A percentile compares a stretch with the other conserved stretches of the same genome.
Evolutionary conservation across 2,888 invertebrate genomes (phyloP).

Genomic region (Teinopalpus imperialis): DNA sequence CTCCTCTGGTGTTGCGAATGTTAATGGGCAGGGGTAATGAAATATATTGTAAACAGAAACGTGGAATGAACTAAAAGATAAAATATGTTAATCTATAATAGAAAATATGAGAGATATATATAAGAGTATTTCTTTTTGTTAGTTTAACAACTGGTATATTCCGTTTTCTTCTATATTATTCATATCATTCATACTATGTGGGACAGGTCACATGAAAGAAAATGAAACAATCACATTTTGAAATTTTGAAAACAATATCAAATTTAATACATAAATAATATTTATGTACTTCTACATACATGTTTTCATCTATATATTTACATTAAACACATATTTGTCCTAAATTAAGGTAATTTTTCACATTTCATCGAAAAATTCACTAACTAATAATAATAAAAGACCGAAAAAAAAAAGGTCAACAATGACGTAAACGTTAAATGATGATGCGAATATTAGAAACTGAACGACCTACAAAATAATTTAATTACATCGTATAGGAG

Average conservation of each 20-base stretch:
- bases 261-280: conserved; percentile 82
- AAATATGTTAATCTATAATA: too few relatives aligned
- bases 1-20: too few relatives aligned
- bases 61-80: too few relatives aligned
- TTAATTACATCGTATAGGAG: conserved; percentile 45
- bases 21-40: too few relatives aligned
- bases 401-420: conserved; percentile 62
- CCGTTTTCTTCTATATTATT: too few relatives aligned
- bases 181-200: too few relatives aligned
- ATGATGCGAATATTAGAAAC: conserved; percentile 63
- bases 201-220: conserved; percentile 1
- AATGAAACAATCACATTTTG: conserved; percentile 61
- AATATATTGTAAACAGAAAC: too few relatives aligned
- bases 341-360: conserved; percentile 62
- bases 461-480: conserved; percentile 74
- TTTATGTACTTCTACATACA: conserved; percentile 80
- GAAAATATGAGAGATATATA: too few relatives aligned
- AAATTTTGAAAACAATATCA: conserved; percentile 82
- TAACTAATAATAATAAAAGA: conserved; percentile 63
- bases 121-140: too few relatives aligned
- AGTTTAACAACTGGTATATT: too few relatives aligned
- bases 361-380: conserved; percentile 56
- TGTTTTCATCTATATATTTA: conserved; percentile 78
- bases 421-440: conserved; percentile 54
- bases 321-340: conserved; percentile 77